Evolutionary conservation across 2,113 vertebrate species (phyloP).

Genomic region (Anolis sagrei): DNA sequence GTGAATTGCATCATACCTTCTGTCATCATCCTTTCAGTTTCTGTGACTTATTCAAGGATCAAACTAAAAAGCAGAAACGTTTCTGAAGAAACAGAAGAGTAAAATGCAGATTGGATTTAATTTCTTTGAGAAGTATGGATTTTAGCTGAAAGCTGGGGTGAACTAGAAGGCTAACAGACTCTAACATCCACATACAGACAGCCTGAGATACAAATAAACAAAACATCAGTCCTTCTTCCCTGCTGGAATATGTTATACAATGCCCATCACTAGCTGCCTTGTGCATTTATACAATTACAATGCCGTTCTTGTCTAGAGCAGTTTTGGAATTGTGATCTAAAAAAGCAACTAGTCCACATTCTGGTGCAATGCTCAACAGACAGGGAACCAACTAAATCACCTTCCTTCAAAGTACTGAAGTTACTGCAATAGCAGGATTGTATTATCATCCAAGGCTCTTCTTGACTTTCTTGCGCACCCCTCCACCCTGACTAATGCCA

Average conservation of each 20-base stretch:
- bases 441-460: background rate
- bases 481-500: background rate
- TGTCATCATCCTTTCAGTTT: background rate
- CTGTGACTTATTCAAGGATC: background rate
- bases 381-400: background rate
- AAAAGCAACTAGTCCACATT: too few species aligned
- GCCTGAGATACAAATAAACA: background rate
- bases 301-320: too few species aligned
- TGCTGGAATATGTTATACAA: background rate
- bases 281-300: background rate
- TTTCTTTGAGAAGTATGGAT: background rate
- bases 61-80: background rate
- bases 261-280: background rate
- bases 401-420: background rate
- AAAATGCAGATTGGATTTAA: background rate
- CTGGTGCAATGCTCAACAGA: background rate
- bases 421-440: background rate
- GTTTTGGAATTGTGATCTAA: too few species aligned
- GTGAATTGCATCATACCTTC: background rate
- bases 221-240: background rate
- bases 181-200: background rate
- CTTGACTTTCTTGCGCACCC: background rate
- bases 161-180: too few species aligned
- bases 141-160: background rate
- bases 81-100: background rate